Percentiles rank a stretch among this genome's conserved stretches.
Evolutionary conservation across 2,888 invertebrate species (phyloP).

Genomic region (Pycnomerus fuliginosus): DNA sequence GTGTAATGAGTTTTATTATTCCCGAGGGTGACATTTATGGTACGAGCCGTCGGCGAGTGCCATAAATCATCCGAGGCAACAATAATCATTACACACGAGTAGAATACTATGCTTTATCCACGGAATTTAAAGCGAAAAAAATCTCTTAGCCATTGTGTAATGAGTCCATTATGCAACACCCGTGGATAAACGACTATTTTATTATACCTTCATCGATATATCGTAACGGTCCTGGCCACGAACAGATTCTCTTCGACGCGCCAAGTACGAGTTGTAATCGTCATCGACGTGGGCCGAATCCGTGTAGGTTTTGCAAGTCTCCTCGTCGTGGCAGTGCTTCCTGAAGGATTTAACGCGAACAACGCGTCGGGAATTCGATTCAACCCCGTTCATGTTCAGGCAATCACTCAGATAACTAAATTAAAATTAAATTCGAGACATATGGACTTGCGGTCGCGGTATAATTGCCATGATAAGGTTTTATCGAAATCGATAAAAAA

Average conservation of each 20-base stretch:
- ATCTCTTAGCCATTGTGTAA: too few species aligned
- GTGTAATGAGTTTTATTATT: too few species aligned
- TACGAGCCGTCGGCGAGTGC: too few species aligned
- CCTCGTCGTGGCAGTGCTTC: conserved; percentile 11
- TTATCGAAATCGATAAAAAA: too few species aligned
- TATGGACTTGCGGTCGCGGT: conserved; percentile 2
- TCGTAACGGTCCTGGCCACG: conserved; percentile 29
- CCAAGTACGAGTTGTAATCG: conserved; percentile 32
- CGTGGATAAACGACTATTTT: not conserved
- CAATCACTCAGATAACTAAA: not conserved
- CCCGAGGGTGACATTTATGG: too few species aligned
- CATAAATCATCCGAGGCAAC: too few species aligned
- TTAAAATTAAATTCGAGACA: not conserved
- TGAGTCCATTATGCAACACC: too few species aligned
- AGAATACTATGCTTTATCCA: too few species aligned
- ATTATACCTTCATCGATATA: conserved; percentile 37
- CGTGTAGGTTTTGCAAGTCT: conserved; percentile 12
- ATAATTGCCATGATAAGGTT: too few species aligned
- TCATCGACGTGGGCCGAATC: conserved; percentile 20
- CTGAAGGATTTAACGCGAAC: conserved; percentile 42
- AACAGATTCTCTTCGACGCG: conserved; percentile 31
- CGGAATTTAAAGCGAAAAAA: too few species aligned
- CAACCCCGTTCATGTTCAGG: conserved; percentile 39
- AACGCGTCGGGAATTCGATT: conserved; percentile 39
- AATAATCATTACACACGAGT: too few species aligned